Evolutionary conservation across 2,113 vertebrate species (phyloP), one percentile per base, ranked within the genome.

Genomic region (Planiliza haematocheilus): DNA sequence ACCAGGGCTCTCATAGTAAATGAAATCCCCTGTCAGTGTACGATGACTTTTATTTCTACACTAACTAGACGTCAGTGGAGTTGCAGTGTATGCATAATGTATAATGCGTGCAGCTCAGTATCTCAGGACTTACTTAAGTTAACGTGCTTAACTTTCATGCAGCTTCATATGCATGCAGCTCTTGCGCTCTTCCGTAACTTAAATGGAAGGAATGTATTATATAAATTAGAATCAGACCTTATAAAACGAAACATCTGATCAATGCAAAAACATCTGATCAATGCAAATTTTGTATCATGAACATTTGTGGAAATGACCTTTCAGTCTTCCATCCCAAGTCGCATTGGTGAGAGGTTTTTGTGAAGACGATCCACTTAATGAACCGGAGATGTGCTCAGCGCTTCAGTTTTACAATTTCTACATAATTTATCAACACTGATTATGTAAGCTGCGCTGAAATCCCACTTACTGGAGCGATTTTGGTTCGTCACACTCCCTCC

Each of bases 11-110:
- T 30, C 24, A 30, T 30, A 30, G 17, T 72, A 34, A 56, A 60
- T 55, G n/a, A 61, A 48, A 61, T 70, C 58, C 74, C 42, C 58
- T 48, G 18, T 37, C 17, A 14, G 17, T 46, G 51, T 50, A 16
- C 12, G 1, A 1, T 52, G 42, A 37, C 36, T 34, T 69, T 62
- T 1, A 56, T 39, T 45, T 7, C 24, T 30, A 30, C 24, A 30
- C 24, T 30, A 30, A 30, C 24, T 5, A 30, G 24, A 30, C 2
- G 24, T 2, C 24, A 30, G 2, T 30, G 24, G 24, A 30, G 24
- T 5, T 30, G 24, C 24, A 3, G 24, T 30, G 24, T 30, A 30
- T 30, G 24, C 24, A 30, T 30, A 30, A 30, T 30, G 24, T 30
- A 30, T 30, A 30, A 30, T 30, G 24, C 5, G 24, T 3, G 24